Percentiles rank a stretch among this genome's conserved stretches.
These are phyloP conservation scores for Seira musarum DNA, from an alignment of 2,888 invertebrate species.

Conservation along the genomic window DNA sequence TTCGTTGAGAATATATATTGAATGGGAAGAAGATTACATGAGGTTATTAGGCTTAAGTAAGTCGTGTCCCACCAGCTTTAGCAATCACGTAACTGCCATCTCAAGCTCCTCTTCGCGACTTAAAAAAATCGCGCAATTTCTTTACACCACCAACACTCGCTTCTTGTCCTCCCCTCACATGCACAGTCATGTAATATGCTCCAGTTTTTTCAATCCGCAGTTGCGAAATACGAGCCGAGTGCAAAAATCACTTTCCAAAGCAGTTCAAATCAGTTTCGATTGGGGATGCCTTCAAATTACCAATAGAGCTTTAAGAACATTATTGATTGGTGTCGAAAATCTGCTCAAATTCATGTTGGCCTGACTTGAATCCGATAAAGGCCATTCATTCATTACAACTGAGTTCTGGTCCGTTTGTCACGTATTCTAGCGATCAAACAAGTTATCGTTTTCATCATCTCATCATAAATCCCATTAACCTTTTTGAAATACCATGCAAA, in stretches of 20 bases:
- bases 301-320: not conserved
- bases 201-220: not conserved
- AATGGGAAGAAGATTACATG: too few species aligned
- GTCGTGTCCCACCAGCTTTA: too few species aligned
- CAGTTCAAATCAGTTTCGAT: not conserved
- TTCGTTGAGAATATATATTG: too few species aligned
- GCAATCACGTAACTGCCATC: too few species aligned
- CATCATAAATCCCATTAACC: not conserved
- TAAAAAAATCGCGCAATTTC: not conserved
- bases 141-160: not conserved
- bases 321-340: not conserved
- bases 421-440: not conserved
- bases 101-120: too few species aligned
- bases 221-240: not conserved
- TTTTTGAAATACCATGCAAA: not conserved
- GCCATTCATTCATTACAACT: not conserved
- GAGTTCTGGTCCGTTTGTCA: not conserved
- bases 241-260: not conserved
- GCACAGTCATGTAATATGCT: too few species aligned
- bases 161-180: not conserved
- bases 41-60: too few species aligned
- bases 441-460: not conserved
- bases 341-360: not conserved
- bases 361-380: not conserved
- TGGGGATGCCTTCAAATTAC: not conserved